Conservation (phyloP, 2,888 invertebrate species). For the Phengaris arion region DNA sequence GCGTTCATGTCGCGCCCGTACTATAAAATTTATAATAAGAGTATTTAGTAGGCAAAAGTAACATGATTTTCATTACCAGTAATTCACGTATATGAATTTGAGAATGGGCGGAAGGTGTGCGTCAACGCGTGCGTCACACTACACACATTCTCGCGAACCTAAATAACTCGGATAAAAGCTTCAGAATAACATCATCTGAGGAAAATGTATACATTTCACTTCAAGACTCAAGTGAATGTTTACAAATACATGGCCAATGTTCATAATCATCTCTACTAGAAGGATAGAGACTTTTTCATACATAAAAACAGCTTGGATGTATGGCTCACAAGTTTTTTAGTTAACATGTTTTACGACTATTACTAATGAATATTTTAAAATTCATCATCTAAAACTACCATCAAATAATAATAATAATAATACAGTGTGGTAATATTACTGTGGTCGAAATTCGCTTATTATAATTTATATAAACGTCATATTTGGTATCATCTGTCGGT, state of each 20-base stretch:
- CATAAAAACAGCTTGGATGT: not conserved
- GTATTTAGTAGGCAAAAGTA: too few relatives aligned
- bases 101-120: constrained; percentile 54
- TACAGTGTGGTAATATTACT: too few relatives aligned
- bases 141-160: constrained; percentile 60
- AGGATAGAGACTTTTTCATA: not conserved
- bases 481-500: too few relatives aligned
- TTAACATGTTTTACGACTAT: not conserved
- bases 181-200: constrained; percentile 12
- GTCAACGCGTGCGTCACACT: constrained; percentile 54
- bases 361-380: not conserved
- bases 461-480: too few relatives aligned
- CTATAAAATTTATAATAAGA: not conserved
- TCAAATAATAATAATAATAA: too few relatives aligned
- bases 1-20: too few relatives aligned
- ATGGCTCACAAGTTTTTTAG: not conserved
- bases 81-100: constrained; percentile 32
- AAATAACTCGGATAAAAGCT: constrained; percentile 49
- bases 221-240: not conserved
- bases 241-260: not conserved
- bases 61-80: not conserved
- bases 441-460: too few relatives aligned
- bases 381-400: not conserved
- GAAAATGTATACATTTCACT: not conserved
- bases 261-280: too few relatives aligned